phyloP scores from a whole-genome alignment of 1,140 invertebrate genomes.

The Brachionus asplanchnoidis region DNA sequence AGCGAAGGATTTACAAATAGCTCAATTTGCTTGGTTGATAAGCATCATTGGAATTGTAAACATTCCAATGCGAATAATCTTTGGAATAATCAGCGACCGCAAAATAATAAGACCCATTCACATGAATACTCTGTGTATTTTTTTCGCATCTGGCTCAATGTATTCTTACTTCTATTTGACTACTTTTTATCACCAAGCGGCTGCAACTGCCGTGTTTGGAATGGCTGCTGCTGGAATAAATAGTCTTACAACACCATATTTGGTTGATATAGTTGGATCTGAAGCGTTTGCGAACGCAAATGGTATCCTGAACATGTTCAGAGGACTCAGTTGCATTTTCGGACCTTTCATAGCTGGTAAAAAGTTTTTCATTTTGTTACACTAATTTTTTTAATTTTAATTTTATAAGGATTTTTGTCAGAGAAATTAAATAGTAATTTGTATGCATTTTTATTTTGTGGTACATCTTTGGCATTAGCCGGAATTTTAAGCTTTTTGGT shows the following conservation, averaged over 20 bases:
- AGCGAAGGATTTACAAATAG: slow-evolving; percentile 46
- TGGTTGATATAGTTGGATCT: slow-evolving; percentile 19
- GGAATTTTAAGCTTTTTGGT: not conserved
- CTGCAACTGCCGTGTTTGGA: not conserved
- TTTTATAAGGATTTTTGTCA: not conserved
- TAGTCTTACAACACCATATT: slow-evolving; percentile 17
- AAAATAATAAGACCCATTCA: slow-evolving; percentile 12
- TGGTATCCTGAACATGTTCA: slow-evolving; percentile 15
- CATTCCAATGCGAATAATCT: slow-evolving; percentile 60
- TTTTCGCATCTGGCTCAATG: not conserved
- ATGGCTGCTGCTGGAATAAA: slow-evolving; percentile 24
- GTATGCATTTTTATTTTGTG: not conserved
- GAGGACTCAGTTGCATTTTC: not conserved
- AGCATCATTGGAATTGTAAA: slow-evolving; percentile 63
- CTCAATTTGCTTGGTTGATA: slow-evolving; percentile 42
- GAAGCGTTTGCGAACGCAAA: not conserved
- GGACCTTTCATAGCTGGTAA: slow-evolving; percentile 35
- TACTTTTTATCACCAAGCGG: not conserved
- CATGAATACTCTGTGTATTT: slow-evolving; percentile 21
- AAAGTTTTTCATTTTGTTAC: not conserved
- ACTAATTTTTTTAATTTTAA: not conserved
- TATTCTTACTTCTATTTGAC: not conserved
- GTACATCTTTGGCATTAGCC: not conserved
- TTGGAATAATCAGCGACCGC: slow-evolving; percentile 62
- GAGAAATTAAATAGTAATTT: not conserved